Evolutionary conservation across 1,140 invertebrate genomes (phyloP).

Genomic region (Euwallacea fornicatus): DNA sequence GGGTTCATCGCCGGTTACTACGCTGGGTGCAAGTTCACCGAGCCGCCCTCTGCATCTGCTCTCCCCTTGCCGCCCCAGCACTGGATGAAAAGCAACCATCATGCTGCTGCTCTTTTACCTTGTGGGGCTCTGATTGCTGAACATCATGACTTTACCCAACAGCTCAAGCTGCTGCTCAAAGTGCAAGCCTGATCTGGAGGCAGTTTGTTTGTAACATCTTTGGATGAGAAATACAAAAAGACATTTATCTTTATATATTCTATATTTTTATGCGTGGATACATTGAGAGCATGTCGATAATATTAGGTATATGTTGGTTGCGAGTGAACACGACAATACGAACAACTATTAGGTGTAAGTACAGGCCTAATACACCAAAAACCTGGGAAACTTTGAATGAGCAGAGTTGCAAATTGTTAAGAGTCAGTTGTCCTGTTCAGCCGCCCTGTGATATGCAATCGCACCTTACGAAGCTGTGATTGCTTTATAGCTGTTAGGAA

Average conservation of each 20-base stretch:
- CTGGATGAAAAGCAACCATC: slow-evolving; percentile 55
- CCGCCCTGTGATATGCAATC: slow-evolving; percentile 49
- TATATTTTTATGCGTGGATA: slow-evolving; percentile 45
- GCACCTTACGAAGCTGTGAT: slow-evolving; percentile 32
- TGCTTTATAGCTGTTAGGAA: slow-evolving; percentile 45
- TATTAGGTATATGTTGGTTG: slow-evolving; percentile 47
- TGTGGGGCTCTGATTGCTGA: slow-evolving; percentile 33
- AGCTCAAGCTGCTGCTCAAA: slow-evolving; percentile 58
- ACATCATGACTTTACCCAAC: slow-evolving; percentile 55
- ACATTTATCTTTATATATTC: slow-evolving; percentile 44
- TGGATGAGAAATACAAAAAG: slow-evolving; percentile 30
- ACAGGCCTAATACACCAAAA: slow-evolving; percentile 29
- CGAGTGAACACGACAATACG: slow-evolving; percentile 55
- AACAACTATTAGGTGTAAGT: slow-evolving; percentile 14
- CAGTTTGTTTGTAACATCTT: slow-evolving; percentile 20
- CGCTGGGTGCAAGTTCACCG: slow-evolving; percentile 65
- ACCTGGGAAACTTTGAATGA: slow-evolving; percentile 20
- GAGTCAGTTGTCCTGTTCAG: slow-evolving; percentile 50
- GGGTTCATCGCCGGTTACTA: slow-evolving; percentile 55
- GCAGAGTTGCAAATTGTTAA: slow-evolving; percentile 24
- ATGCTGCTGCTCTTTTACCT: slow-evolving; percentile 29
- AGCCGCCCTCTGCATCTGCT: slow-evolving; percentile 62
- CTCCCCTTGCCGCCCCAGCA: slow-evolving; percentile 63
- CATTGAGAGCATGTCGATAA: slow-evolving; percentile 43
- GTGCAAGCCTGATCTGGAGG: slow-evolving; percentile 57